Base-by-base conservation (phyloP, 2,797 vertebrate genomes). In the Chloroceryle amazona region DNA sequence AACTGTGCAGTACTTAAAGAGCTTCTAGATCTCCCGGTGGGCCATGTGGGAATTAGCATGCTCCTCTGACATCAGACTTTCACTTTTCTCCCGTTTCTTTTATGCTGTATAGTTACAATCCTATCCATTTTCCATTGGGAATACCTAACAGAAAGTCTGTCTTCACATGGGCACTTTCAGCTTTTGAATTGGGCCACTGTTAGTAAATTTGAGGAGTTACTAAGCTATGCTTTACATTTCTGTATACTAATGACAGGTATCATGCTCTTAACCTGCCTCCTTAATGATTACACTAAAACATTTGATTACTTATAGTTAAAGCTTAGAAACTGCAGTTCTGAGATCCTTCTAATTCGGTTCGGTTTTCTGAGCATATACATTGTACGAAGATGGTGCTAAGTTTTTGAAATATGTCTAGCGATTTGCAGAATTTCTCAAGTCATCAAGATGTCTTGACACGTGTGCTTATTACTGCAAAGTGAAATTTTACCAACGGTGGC, bases 391-490 rank as follows among this genome's bases (percentile, higher is more conserved):
- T 41, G 35, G 49, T 78, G 73, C 49, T 52, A 86, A 82, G 37
- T 66, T 84, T 85, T 28, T 70, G 15, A 93, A 91, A n/a, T 54
- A 58, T 10, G 9, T 68, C 31, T 78, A 51, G 65, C 83, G 78
- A 81, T 76, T 79, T 93, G 79, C n/a, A 78, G 72, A 88, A 74
- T 62, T 93, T 74, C 76, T 74, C 73, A 90, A 94, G 76, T 89
- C 73, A 93, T 70, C 62, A 81, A 63, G 60, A 86, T 65, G 51
- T 47, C 83, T 87, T 58, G 58, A 82, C 41, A 89, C 88, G 73
- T 46, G n/a, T 39, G 51, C 68, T 86, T 12, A 39, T 87, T 86
- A 70, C 61, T 72, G 35, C 65, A 28, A 89, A 72, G 21, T 46
- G 26, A 80, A 93, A 80, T 95, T 71, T 81, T 86, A 92, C 57